Evolutionary conservation across 2,113 vertebrate species (phyloP).

Genomic region (Hylia prasina): DNA sequence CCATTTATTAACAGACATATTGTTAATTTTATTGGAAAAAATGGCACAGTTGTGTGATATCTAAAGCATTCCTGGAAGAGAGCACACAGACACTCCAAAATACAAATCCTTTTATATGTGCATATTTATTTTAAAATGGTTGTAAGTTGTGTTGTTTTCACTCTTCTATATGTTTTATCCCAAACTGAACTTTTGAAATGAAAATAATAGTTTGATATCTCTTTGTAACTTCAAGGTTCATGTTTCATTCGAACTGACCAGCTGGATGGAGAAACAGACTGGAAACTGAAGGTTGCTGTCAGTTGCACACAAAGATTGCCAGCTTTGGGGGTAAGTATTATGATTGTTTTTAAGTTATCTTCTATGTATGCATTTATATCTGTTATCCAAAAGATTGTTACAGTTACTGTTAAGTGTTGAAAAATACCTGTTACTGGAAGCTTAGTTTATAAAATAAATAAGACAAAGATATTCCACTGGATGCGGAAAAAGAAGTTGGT

Average conservation of each 20-base stretch:
- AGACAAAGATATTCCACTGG: background rate
- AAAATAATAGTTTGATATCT: background rate
- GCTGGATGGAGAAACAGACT: conserved; percentile 97
- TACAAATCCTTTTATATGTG: background rate
- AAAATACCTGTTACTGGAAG: background rate
- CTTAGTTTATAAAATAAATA: background rate
- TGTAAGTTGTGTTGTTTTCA: background rate
- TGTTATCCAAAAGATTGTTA: background rate
- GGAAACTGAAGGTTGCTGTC: conserved; percentile 95
- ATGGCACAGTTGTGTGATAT: background rate
- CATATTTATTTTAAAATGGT: background rate
- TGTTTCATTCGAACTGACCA: conserved; percentile 98
- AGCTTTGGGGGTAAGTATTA: conserved; percentile 83
- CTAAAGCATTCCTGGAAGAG: background rate
- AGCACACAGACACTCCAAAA: background rate
- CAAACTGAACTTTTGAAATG: background rate
- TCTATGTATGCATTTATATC: background rate
- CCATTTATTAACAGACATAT: background rate
- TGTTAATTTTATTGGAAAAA: background rate
- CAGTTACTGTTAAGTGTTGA: background rate
- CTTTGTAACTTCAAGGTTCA: conserved; percentile 73
- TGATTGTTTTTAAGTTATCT: background rate
- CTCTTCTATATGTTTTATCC: background rate
- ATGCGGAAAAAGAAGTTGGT: background rate
- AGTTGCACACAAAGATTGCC: conserved; percentile 91